These are phyloP conservation scores for Thymelicus lineola DNA, from an alignment of 2,888 invertebrate species.

Conservation along the genomic window DNA sequence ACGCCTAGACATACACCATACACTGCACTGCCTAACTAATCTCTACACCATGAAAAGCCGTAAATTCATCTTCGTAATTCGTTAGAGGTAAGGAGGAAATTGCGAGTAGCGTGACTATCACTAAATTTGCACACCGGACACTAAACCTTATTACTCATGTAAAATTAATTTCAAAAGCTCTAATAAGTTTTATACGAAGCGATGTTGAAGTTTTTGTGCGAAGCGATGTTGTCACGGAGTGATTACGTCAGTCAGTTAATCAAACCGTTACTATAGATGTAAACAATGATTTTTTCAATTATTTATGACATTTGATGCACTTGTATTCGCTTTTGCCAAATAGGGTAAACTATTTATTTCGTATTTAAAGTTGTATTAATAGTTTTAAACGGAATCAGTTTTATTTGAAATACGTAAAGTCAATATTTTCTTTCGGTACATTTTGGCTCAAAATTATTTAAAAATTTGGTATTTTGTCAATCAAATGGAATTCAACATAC, in stretches of 20 bases:
- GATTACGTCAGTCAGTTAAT: slow-evolving; percentile 78
- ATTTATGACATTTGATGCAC: slow-evolving; percentile 15
- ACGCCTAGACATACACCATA: slow-evolving; percentile 17
- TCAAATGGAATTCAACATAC: background rate
- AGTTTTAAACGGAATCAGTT: background rate
- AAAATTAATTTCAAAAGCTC: slow-evolving; percentile 55
- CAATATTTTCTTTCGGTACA: background rate
- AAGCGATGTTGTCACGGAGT: slow-evolving; percentile 71
- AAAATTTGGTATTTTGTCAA: background rate
- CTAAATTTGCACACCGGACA: slow-evolving; percentile 18
- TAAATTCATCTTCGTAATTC: slow-evolving; percentile 23
- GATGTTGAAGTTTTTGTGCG: slow-evolving; percentile 58
- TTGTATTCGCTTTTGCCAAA: background rate
- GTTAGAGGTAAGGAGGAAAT: slow-evolving; percentile 16
- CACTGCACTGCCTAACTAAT: background rate
- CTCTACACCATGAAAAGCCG: slow-evolving; percentile 6
- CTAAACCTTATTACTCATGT: slow-evolving; percentile 51
- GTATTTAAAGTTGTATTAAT: background rate
- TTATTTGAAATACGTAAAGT: slow-evolving; percentile 5
- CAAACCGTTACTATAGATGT: slow-evolving; percentile 47
- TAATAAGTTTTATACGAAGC: slow-evolving; percentile 33
- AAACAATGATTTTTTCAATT: slow-evolving; percentile 37
- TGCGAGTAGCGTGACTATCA: slow-evolving; percentile 37
- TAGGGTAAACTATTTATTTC: background rate
- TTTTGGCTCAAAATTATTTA: background rate